Base-by-base conservation (phyloP, 1,140 invertebrate genomes). In the Eupristina koningsbergeri region DNA sequence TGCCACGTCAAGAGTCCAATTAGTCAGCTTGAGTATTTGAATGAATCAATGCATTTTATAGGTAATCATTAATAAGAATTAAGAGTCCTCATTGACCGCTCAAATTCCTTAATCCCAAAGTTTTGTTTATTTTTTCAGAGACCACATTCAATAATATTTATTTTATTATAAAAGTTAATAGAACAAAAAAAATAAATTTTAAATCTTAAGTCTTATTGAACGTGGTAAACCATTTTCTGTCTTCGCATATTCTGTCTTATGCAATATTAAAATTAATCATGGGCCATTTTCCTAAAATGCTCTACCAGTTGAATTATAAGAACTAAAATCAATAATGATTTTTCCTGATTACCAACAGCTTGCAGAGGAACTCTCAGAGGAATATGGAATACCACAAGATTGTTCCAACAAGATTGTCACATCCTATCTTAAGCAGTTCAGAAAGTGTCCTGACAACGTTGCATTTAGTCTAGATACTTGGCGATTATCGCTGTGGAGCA, bases 391-490 rank as follows among this genome's bases (percentile, higher is more conserved):
- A 53, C 93, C 94, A 36, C 91, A 93, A 86, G 94, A 95, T 67
- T 91, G 93, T 50, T 95, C 96, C 31, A 89, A 89, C 80, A 91
- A 94, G 86, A 94, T 94, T 86, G 95, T 95, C 63, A 91, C 94
- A 50, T 93, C 92, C 64, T 97, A 95, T 90, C 91, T 97, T 78
- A 94, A 94, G 84, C 93, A 95, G 63, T 97, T 97, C 90, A 93
- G 96, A 86, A 94, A 95, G 85, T 96, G 96, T 88, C 96, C 96
- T 3, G 96, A 97, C 87, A 96, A 96, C 89, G 91, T 94, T 74
- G 91, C 94, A 47, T 95, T 94, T 84, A 93, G 93, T 84, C 91
- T 97, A 75, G 95, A 97, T 86, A 93, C 93, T 69, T 97, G 96
- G 96, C 94, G 96, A 50, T 93, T 93, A 34, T 92, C 94, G 31